These are phyloP conservation scores for Tetrao urogallus DNA, from an alignment of 2,113 vertebrate genomes.

Conservation along the genomic window DNA sequence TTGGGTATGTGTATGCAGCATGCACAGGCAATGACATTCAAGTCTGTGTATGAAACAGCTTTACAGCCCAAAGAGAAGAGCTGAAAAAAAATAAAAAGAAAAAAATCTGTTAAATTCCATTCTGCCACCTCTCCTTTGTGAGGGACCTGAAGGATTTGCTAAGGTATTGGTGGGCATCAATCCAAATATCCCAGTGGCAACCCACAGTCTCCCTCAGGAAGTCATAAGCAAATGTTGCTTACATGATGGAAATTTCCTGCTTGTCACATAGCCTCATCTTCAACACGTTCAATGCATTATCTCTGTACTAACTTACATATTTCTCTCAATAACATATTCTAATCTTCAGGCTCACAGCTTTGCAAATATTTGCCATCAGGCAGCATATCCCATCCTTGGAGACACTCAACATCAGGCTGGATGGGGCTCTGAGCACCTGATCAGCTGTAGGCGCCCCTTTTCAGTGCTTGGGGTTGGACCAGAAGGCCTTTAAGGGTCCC, in stretches of 20 bases:
- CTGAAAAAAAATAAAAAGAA: background rate
- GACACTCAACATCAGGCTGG: no score
- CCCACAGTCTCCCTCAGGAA: conserved; percentile 1
- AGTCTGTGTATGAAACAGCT: background rate
- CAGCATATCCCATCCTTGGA: background rate
- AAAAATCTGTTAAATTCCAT: background rate
- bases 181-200: background rate
- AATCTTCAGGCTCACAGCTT: conserved; percentile 14
- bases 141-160: conserved; percentile 17
- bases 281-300: accelerated
- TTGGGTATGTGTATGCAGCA: background rate
- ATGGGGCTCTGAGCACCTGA: no score
- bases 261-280: background rate
- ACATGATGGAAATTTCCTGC: conserved; percentile 11
- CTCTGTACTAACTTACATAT: background rate
- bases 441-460: no score
- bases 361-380: conserved; percentile 42
- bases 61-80: background rate
- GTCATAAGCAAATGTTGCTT: background rate
- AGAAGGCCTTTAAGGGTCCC: no score
- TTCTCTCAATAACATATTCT: background rate
- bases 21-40: background rate
- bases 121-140: background rate
- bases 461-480: no score
- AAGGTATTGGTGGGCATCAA: background rate